Percentiles rank a stretch among this genome's conserved stretches.
Evolutionary conservation across 2,113 vertebrate genomes (phyloP).

Genomic region (Macrotis lagotis): DNA sequence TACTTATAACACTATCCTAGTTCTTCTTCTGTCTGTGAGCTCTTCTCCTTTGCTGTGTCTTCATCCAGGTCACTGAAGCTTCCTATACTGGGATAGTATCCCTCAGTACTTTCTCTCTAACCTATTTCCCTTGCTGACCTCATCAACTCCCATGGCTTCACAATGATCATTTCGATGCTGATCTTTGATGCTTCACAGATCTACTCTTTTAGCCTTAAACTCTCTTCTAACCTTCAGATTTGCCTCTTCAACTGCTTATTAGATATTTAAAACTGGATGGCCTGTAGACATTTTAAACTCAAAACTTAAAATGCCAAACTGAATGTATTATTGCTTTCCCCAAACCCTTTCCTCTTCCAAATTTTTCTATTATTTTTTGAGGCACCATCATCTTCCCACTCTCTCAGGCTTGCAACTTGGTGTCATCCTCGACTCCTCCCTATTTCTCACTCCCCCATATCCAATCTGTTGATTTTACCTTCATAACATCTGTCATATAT

Average conservation of each 20-base stretch:
- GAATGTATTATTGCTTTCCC: not conserved
- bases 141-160: not conserved
- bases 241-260: not conserved
- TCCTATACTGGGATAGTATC: not conserved
- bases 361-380: not conserved
- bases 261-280: not conserved
- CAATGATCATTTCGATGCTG: not conserved
- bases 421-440: not conserved
- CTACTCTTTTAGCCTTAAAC: not conserved
- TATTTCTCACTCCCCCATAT: not conserved
- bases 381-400: not conserved
- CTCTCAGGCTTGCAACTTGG: not conserved
- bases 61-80: not conserved
- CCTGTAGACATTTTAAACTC: not conserved
- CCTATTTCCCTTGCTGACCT: not conserved
- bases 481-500: not conserved
- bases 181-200: not conserved
- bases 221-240: not conserved
- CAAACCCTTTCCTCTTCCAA: not conserved
- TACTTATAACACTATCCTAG: not conserved
- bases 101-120: not conserved
- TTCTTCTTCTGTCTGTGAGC: not conserved
- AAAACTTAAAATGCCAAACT: not conserved
- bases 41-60: not conserved
- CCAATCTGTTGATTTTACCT: not conserved